Evolutionary conservation across 2,113 vertebrate species (phyloP).

Genomic region (Neotragus moschatus): DNA sequence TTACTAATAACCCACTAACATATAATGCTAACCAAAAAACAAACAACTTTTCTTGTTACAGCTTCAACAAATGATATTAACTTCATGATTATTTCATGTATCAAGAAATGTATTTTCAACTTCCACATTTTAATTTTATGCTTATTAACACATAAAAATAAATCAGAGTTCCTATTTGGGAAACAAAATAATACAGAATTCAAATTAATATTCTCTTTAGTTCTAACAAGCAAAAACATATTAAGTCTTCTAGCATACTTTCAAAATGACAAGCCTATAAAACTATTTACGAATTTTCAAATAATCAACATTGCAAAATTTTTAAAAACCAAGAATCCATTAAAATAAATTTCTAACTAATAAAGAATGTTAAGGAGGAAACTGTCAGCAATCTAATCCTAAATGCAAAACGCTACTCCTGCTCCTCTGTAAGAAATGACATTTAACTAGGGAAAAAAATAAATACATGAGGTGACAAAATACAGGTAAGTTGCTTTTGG

Average conservation of each 20-base stretch:
- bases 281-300: not conserved
- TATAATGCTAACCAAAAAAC: not conserved
- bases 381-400: slow-evolving; percentile 41
- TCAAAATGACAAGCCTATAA: slow-evolving; percentile 7
- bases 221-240: not conserved
- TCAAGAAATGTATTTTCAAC: slow-evolving; percentile 42
- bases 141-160: slow-evolving; percentile 32
- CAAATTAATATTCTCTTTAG: slow-evolving; percentile 19
- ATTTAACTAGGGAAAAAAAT: slow-evolving; percentile 28
- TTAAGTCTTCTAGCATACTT: not conserved
- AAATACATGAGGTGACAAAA: slow-evolving; percentile 48
- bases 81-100: slow-evolving; percentile 8
- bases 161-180: not conserved
- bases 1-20: slow-evolving; percentile 9
- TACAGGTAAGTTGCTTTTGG: slow-evolving; percentile 71
- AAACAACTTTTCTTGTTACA: not conserved
- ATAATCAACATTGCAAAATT: not conserved
- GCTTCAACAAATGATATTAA: not conserved
- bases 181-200: slow-evolving; percentile 16
- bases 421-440: slow-evolving; percentile 34
- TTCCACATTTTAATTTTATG: not conserved
- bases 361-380: slow-evolving; percentile 32
- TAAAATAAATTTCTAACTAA: slow-evolving; percentile 32
- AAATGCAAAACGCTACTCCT: slow-evolving; percentile 15
- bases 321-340: slow-evolving; percentile 18